Base-by-base conservation (phyloP, 2,113 vertebrate genomes). In the Typhlomys cinereus region DNA sequence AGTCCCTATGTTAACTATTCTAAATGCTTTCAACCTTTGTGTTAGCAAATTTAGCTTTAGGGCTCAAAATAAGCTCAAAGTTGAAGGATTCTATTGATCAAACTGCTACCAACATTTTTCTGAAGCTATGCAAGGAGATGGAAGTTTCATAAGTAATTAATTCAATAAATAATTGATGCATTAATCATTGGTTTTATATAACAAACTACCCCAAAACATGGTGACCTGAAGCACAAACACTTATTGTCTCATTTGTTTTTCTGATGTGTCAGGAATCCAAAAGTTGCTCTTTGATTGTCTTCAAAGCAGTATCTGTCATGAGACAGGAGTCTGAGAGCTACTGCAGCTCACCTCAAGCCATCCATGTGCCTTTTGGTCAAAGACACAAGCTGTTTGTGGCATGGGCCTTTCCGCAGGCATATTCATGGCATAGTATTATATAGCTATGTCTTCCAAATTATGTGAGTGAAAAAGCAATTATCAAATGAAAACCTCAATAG, bases 11-110 rank as follows among this genome's bases (percentile, higher is more conserved):
- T 78, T 86, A 44, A 31, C 25, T 48, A 50, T 31, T 41, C 71
- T 66, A 85, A 76, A 18, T 62, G 85, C 62, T 54, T 36, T 85
- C 14, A 36, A 25, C 25, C 34, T 71, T 52, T 89, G 27, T 67
- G 21, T n/a, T n/a, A 81, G 91, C 4, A 29, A 66, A 64, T 46
- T 91, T 89, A 29, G 17, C 75, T 73, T 87, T 84, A 83, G 66
- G 52, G 25, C 50, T 75, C 52, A 31, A 88, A 84, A 85, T 59
- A 80, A 70, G n/a, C 54, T 44, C 74, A 67, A 74, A 90, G 83
- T 62, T 50, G 52, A 66, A 88, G 11, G 39, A 36, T 44, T 57
- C 1, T 52, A 62, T 46, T 71, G 66, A 23, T 78, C 61, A 82
- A 57, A 44, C 64, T 90, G 17, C 5, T 46, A 4, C 46, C 41